Evolutionary conservation across 2,113 vertebrate species (phyloP).

Genomic region (Passerina amoena): DNA sequence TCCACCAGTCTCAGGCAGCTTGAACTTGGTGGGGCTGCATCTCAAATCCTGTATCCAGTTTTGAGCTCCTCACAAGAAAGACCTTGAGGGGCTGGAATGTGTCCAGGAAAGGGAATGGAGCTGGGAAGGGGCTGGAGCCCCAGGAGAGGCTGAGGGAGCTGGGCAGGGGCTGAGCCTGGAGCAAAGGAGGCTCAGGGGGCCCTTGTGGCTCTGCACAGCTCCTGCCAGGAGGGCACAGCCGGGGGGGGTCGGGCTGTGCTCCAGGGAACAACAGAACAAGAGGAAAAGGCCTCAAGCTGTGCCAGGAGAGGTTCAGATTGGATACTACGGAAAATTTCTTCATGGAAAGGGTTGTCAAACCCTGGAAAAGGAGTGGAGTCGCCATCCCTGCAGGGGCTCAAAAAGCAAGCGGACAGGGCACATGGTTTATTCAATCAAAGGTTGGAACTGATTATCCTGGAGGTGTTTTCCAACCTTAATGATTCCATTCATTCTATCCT

Average conservation of each 20-base stretch:
- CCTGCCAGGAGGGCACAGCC: neutral
- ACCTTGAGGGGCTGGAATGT: fast-evolving
- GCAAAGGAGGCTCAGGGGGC: neutral
- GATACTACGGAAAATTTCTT: neutral
- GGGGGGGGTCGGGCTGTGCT: fast-evolving
- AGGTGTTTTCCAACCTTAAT: neutral
- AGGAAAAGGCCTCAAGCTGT: fast-evolving
- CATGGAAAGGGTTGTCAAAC: neutral
- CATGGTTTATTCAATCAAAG: neutral
- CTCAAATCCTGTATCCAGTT: neutral
- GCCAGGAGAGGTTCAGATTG: neutral
- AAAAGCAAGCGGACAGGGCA: neutral
- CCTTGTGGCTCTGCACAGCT: neutral
- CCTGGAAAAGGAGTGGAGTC: neutral
- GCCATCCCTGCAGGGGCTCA: neutral
- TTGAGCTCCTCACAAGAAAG: neutral
- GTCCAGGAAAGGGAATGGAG: neutral
- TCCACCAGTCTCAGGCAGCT: neutral
- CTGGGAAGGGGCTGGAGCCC: neutral
- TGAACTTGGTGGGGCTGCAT: neutral
- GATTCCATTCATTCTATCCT: neutral
- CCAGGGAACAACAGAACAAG: neutral
- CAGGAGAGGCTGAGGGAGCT: neutral
- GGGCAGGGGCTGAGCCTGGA: neutral
- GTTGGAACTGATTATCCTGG: neutral